phyloP scores from a whole-genome alignment of 2,797 vertebrate species.

The Lacerta viridis region DNA sequence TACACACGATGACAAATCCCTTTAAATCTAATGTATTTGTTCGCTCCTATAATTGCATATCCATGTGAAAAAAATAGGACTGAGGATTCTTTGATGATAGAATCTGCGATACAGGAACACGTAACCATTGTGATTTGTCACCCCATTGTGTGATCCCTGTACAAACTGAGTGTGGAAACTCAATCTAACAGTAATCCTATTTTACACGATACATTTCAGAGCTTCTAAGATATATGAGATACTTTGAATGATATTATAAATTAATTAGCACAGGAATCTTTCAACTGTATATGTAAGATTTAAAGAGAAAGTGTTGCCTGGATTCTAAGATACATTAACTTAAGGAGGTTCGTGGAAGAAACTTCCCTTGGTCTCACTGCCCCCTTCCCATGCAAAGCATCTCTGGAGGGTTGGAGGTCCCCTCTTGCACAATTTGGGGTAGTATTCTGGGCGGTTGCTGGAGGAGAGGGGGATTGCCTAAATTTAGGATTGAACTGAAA shows the following conservation, averaged over 20 bases:
- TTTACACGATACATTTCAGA: neutral
- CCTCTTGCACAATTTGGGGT: neutral
- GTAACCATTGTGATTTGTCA: neutral
- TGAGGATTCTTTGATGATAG: neutral
- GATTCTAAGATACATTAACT: neutral
- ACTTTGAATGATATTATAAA: neutral
- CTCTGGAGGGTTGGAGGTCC: neutral
- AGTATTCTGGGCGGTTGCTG: neutral
- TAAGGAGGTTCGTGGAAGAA: neutral
- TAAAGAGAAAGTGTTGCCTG: neutral
- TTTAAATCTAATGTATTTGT: neutral
- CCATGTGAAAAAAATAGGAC: neutral
- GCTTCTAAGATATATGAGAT: neutral
- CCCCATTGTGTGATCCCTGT: neutral
- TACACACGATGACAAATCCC: neutral
- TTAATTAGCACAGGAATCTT: neutral
- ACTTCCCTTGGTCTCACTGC: neutral
- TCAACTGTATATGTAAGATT: neutral
- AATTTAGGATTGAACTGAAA: neutral
- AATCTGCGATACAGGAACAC: neutral
- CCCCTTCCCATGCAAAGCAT: neutral
- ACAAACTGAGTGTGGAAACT: neutral
- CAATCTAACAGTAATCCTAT: neutral
- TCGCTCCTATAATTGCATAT: neutral
- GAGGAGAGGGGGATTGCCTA: neutral